Evolutionary conservation across 2,113 vertebrate genomes (phyloP).

Genomic region (Myxocyprinus asiaticus): DNA sequence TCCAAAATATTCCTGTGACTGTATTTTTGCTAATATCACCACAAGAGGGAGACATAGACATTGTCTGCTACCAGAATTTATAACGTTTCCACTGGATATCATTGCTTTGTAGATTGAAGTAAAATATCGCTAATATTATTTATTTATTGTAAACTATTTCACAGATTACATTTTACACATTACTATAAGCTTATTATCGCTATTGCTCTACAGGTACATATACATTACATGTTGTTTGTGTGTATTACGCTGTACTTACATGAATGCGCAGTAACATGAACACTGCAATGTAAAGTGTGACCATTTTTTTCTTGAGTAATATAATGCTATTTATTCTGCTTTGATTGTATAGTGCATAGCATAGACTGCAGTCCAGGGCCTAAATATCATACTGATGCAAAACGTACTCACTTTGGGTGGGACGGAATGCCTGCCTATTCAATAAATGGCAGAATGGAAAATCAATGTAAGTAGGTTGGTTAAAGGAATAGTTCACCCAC

Average conservation of each 20-base stretch:
- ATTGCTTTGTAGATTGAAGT: too few species aligned
- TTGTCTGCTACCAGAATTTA: too few species aligned
- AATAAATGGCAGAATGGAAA: constrained; percentile 74
- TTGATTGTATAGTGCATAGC: constrained; percentile 68
- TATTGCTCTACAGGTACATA: too few species aligned
- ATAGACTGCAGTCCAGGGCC: constrained; percentile 82
- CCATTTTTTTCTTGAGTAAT: background rate
- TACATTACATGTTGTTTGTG: too few species aligned
- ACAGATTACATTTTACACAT: too few species aligned
- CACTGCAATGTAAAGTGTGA: background rate
- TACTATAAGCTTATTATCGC: too few species aligned
- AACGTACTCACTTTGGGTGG: constrained; percentile 81
- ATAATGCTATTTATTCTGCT: constrained; percentile 3
- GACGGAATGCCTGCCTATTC: constrained; percentile 80
- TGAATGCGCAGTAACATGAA: background rate
- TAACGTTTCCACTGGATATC: too few species aligned
- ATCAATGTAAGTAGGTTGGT: constrained; percentile 68
- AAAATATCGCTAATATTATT: too few species aligned
- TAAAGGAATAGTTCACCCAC: background rate
- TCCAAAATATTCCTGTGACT: too few species aligned
- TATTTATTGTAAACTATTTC: too few species aligned
- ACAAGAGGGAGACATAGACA: too few species aligned
- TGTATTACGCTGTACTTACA: background rate
- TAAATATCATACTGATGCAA: constrained; percentile 79
- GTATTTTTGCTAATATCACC: too few species aligned